These are phyloP conservation scores for Festucalex cinctus DNA, from an alignment of 2,113 vertebrate genomes.

Conservation along the genomic window DNA sequence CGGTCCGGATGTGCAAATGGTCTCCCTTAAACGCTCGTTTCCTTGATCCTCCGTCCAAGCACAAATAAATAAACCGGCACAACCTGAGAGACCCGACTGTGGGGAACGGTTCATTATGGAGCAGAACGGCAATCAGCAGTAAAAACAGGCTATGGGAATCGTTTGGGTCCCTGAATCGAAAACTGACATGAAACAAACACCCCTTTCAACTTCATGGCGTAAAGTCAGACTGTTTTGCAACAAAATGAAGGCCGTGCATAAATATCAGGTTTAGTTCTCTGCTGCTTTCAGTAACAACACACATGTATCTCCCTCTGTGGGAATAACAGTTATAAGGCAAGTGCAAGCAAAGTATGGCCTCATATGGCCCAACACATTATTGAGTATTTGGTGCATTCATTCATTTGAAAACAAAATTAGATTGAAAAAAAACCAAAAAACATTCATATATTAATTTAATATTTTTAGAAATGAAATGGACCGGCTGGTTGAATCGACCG, in stretches of 20 bases:
- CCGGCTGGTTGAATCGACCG: no score
- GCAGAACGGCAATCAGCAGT: slow-evolving; percentile 54
- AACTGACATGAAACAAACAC: neutral
- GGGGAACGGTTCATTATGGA: slow-evolving; percentile 60
- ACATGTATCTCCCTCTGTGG: no score
- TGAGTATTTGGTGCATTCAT: no score
- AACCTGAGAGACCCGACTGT: slow-evolving; percentile 61
- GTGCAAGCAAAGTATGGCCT: no score
- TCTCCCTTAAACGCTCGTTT: slow-evolving; percentile 28
- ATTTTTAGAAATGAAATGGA: no score
- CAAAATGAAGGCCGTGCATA: neutral
- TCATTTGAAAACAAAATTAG: no score
- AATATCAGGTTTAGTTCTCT: no score
- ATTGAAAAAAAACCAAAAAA: no score
- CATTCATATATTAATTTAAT: no score
- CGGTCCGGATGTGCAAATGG: slow-evolving; percentile 56
- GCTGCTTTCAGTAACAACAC: no score
- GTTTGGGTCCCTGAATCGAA: slow-evolving; percentile 41
- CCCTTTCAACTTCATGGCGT: neutral
- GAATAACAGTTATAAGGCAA: no score
- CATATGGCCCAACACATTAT: no score
- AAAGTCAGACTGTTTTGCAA: neutral
- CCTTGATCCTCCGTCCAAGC: slow-evolving; percentile 52
- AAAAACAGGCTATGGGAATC: slow-evolving; percentile 53
- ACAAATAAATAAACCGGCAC: slow-evolving; percentile 63